Evolutionary conservation across 1,140 invertebrate genomes (phyloP).

Genomic region (Palaemon carinicauda): DNA sequence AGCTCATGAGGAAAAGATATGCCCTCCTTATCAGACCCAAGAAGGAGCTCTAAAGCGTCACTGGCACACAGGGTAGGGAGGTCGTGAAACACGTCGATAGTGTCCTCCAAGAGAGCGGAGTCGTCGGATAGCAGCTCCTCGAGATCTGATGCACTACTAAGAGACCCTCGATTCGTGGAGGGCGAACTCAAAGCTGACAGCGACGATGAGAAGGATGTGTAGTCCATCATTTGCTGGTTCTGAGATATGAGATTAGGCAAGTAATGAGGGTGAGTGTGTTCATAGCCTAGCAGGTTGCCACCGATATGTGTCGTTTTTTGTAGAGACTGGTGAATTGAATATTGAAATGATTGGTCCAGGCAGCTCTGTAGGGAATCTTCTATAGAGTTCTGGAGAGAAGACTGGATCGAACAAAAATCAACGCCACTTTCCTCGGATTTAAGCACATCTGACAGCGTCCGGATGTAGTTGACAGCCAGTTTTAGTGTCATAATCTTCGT

Average conservation of each 20-base stretch:
- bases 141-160: not conserved
- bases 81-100: slow-evolving; percentile 3
- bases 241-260: not conserved
- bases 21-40: not conserved
- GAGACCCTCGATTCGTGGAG: not conserved
- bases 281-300: not conserved
- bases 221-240: not conserved
- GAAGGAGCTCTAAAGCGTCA: slow-evolving; percentile 10
- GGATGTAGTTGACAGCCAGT: slow-evolving; percentile 48
- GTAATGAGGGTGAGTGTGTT: not conserved
- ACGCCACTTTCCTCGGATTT: not conserved
- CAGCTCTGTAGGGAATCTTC: not conserved
- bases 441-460: slow-evolving; percentile 64
- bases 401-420: slow-evolving; percentile 3
- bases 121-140: slow-evolving; percentile 6
- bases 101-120: slow-evolving; percentile 13
- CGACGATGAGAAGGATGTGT: not conserved
- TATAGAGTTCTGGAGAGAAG: not conserved
- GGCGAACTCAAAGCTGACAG: not conserved
- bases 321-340: not conserved
- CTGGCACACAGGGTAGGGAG: not conserved
- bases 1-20: not conserved
- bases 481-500: slow-evolving; percentile 50
- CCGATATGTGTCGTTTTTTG: not conserved
- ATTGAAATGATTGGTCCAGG: not conserved